phyloP scores from a whole-genome alignment of 2,113 vertebrate genomes.

The Egretta garzetta region DNA sequence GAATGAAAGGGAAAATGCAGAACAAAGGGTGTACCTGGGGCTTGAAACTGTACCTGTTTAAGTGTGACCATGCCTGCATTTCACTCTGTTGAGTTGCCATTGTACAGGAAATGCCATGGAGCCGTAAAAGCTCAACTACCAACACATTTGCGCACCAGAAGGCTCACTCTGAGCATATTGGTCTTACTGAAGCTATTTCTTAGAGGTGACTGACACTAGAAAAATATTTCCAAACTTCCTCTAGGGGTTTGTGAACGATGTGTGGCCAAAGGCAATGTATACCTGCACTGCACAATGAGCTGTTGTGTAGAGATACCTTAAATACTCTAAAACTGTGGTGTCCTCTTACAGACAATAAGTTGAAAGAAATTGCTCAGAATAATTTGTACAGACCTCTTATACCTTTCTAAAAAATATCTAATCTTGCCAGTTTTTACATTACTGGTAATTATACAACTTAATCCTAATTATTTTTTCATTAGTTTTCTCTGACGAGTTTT shows the following conservation, averaged over 20 bases:
- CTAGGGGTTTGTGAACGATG: background rate
- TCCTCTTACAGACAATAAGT: background rate
- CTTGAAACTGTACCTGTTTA: background rate
- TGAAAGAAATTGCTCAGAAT: background rate
- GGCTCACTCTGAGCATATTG: fast-evolving
- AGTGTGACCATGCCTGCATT: background rate
- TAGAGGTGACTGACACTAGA: background rate
- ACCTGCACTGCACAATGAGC: background rate
- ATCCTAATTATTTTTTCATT: background rate
- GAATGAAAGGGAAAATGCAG: background rate
- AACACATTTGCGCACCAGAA: background rate
- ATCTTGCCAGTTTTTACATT: background rate
- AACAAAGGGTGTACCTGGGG: background rate
- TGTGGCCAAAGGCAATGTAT: background rate
- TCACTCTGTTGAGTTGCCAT: background rate
- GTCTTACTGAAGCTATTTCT: background rate
- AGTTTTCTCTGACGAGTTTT: background rate
- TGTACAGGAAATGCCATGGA: background rate
- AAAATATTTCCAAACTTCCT: background rate
- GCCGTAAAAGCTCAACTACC: background rate
- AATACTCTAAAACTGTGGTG: background rate
- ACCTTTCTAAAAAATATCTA: background rate
- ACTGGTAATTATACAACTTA: background rate
- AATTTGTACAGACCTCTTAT: background rate
- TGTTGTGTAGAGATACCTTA: background rate